Base-by-base conservation (phyloP, 2,888 invertebrate species). In the Trissoscelio sp. region DNA sequence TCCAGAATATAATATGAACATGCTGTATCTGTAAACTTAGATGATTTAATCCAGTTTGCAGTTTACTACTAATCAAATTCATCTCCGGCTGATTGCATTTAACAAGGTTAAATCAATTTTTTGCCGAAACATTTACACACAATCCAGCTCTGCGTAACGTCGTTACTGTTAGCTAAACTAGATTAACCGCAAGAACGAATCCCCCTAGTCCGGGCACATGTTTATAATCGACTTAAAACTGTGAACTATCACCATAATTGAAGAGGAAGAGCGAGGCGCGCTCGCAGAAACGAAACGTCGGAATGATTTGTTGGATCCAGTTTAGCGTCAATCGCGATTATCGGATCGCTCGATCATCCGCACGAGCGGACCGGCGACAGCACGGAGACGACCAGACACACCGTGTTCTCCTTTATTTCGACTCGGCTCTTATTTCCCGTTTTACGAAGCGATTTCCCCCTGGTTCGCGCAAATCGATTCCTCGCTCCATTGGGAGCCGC, bases 351-450 rank as follows among this genome's bases (percentile, higher is more conserved):
- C 69, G 60, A 82, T 80, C 67, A 77, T 69, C 60, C 60, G 72
- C 62, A 72, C 70, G 70, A 74, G 57, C 64, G 51, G 69, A 51
- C 69, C 69, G 62, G 58, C 46, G 69, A 81, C 73, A 69, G 44
- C 16, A 58, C 69, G 60, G 28, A 53, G 60, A 60, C 53, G 44
- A 37, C 44, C 44, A 42, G 37, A n/a, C n/a, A n/a, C 24, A 62
- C 55, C 60, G 51, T 69, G 69, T 37, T 73, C 74, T 70, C 78
- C 70, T 74, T 79, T 70, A 82, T 82, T 82, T 82, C 79, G 78
- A 64, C 79, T 78, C 55, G 24, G 44, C 69, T 79, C 64, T 73
- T 82, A 79, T 79, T 82, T 79, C 70, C 78, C 58, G 53, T 82
- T 79, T 79, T 69, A 79, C 78, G 53, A 60, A 73, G 34, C 60